Percentiles rank a stretch among this genome's conserved stretches.
Conservation (phyloP, 2,113 vertebrate genomes). For the Pygoscelis antarcticus region DNA sequence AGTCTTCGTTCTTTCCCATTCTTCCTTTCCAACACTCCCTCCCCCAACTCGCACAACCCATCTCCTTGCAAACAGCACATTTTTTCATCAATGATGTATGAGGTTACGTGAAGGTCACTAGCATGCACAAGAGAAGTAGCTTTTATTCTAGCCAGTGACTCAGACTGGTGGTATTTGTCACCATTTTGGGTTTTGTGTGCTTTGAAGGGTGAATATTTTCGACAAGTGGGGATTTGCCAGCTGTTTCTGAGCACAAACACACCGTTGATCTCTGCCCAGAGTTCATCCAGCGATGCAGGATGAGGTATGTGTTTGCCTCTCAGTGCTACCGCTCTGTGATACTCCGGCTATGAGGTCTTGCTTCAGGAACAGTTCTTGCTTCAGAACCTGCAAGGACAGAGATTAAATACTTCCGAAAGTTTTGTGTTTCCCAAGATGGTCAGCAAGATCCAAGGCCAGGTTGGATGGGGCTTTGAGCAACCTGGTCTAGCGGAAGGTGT, state of each 20-base stretch:
- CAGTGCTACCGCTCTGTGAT: background rate
- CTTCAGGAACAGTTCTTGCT: background rate
- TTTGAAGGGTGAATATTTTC: background rate
- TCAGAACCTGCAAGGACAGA: background rate
- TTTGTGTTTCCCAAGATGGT: background rate
- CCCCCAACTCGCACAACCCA: background rate
- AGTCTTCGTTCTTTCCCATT: background rate
- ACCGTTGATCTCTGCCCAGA: background rate
- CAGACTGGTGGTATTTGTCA: background rate
- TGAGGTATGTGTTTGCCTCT: background rate
- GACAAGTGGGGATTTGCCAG: background rate
- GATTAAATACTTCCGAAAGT: background rate
- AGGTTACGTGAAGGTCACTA: background rate
- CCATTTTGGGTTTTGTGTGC: background rate
- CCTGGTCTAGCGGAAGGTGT: too few relatives aligned
- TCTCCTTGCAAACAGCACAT: background rate
- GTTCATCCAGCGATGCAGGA: background rate
- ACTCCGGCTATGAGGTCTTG: background rate
- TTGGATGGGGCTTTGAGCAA: too few relatives aligned
- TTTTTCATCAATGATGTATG: background rate
- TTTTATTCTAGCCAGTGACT: background rate
- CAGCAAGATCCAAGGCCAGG: background rate
- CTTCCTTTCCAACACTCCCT: background rate
- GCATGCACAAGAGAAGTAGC: background rate
- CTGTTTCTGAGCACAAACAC: background rate